These are phyloP conservation scores for Antheraea pernyi DNA, from an alignment of 1,140 invertebrate genomes.

Conservation along the genomic window DNA sequence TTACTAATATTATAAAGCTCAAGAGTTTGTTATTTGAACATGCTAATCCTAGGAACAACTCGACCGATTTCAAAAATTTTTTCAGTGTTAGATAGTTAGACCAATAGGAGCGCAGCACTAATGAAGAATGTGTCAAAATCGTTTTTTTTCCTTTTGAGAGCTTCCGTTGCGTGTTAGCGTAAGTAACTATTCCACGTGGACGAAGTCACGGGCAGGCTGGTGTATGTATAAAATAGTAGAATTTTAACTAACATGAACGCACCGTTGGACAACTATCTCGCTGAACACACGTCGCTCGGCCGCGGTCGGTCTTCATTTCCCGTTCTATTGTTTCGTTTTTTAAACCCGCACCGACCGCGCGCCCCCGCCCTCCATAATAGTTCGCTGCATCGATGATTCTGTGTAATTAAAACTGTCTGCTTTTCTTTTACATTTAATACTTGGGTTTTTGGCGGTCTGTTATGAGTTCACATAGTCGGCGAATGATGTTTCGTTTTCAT, in stretches of 20 bases:
- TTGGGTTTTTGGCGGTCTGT: background rate
- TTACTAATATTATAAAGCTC: no score
- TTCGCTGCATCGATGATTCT: conserved; percentile 57
- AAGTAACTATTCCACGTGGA: no score
- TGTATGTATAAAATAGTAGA: background rate
- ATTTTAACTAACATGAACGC: background rate
- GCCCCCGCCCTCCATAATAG: conserved; percentile 52
- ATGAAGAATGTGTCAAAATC: no score
- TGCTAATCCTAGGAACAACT: no score
- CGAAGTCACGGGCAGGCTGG: no score
- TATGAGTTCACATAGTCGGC: no score
- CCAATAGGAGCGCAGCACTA: no score
- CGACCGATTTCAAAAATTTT: no score
- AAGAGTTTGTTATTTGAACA: no score
- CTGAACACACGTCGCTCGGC: conserved; percentile 24
- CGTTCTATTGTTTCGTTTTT: conserved; percentile 55
- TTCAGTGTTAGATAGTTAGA: no score
- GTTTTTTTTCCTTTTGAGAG: no score
- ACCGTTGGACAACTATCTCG: conserved; percentile 19
- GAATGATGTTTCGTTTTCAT: background rate
- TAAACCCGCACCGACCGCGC: conserved; percentile 44
- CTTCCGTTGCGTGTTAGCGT: no score
- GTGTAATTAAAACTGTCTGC: conserved; percentile 68
- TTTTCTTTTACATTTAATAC: conserved; percentile 10
- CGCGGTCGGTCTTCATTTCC: conserved; percentile 47